A percentile compares a stretch with the other conserved stretches of the same genome.
phyloP scores from a whole-genome alignment of 2,113 vertebrate genomes.

The Numenius arquata region DNA sequence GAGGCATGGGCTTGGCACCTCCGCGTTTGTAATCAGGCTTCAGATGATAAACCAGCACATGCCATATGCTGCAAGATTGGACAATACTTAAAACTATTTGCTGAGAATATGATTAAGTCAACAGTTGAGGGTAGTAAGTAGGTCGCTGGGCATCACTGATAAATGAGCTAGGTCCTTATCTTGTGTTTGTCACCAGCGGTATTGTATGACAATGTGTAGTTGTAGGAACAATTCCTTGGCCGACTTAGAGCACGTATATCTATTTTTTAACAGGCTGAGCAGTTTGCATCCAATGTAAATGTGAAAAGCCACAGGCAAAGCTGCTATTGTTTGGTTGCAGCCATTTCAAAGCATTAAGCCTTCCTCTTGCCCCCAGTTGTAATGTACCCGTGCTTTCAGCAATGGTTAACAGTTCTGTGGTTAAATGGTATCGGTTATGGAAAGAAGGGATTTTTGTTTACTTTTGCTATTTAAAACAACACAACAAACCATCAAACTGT shows the following conservation, averaged over 20 bases:
- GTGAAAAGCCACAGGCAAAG: conserved; percentile 56
- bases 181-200: rapidly evolving
- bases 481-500: background rate
- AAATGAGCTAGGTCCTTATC: background rate
- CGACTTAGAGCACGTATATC: background rate
- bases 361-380: background rate
- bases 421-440: background rate
- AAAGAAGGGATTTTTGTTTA: background rate
- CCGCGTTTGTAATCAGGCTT: background rate
- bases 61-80: conserved; percentile 21
- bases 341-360: conserved; percentile 19
- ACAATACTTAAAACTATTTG: background rate
- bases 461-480: conserved; percentile 5
- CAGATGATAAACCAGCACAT: conserved; percentile 30
- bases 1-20: background rate
- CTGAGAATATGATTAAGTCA: conserved; percentile 6
- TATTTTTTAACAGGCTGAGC: conserved; percentile 69
- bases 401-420: conserved; percentile 11
- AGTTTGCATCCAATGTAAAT: conserved; percentile 68
- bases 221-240: background rate
- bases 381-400: background rate
- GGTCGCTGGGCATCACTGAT: background rate
- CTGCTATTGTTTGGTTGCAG: conserved; percentile 39
- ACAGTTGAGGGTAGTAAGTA: background rate
- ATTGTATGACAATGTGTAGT: background rate